Evolutionary conservation across 2,888 invertebrate species (phyloP).

Genomic region (Amphipoea lucens): DNA sequence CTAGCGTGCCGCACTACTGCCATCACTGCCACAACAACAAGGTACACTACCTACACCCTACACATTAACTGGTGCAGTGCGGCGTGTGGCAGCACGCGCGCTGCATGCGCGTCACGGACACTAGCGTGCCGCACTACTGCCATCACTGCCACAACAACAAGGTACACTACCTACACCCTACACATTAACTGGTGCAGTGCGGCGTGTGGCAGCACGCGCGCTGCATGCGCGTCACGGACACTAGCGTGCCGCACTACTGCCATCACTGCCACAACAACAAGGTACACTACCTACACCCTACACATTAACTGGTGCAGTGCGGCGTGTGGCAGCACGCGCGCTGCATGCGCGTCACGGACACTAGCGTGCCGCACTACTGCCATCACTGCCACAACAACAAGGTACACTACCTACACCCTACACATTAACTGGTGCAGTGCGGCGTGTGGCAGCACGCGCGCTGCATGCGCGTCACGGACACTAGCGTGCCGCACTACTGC

Average conservation of each 20-base stretch:
- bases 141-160: conserved; percentile 49
- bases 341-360: conserved; percentile 91
- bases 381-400: conserved; percentile 49
- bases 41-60: conserved; percentile 23
- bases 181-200: conserved; percentile 86
- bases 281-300: conserved; percentile 23
- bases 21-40: conserved; percentile 49
- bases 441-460: conserved; percentile 92
- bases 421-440: too few relatives aligned
- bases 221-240: conserved; percentile 91
- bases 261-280: conserved; percentile 49
- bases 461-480: conserved; percentile 90
- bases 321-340: conserved; percentile 92
- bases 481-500: conserved; percentile 84
- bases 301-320: too few relatives aligned
- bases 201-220: conserved; percentile 95
- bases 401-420: conserved; percentile 23
- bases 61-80: conserved; percentile 86
- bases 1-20: conserved; percentile 92
- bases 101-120: conserved; percentile 91
- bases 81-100: conserved; percentile 95
- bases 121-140: conserved; percentile 92
- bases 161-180: conserved; percentile 23
- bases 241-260: conserved; percentile 92
- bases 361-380: conserved; percentile 93